These are phyloP conservation scores for Ianthella basta DNA, from an alignment of 37 sponge, comb jelly and placozoan species.

Conservation along the genomic window DNA sequence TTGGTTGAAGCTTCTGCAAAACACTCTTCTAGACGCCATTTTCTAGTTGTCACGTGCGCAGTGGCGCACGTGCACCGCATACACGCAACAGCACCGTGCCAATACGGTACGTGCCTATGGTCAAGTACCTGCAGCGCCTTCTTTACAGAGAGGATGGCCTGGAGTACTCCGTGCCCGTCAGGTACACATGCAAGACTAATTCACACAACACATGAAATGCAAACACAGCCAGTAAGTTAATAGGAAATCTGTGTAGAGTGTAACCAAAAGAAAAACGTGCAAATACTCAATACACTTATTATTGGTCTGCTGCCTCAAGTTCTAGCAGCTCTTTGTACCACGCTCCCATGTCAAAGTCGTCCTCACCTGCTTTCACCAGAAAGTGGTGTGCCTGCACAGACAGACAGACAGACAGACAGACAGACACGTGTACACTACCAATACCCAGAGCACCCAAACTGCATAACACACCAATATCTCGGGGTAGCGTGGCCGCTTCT, in stretches of 20 bases:
- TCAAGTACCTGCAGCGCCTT: no score
- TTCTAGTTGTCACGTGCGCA: neutral
- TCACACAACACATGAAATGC: no score
- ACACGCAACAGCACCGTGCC: neutral
- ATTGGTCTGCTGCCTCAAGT: no score
- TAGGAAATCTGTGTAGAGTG: no score
- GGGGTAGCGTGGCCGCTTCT: slow-evolving; percentile 48
- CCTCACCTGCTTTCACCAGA: slow-evolving; percentile 35
- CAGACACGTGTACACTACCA: no score
- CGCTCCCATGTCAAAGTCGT: slow-evolving; percentile 39
- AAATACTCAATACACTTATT: no score
- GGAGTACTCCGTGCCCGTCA: no score
- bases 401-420: neutral
- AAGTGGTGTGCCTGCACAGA: slow-evolving; percentile 36
- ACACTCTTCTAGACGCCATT: neutral
- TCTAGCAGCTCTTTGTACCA: slow-evolving; percentile 52
- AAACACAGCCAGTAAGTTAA: no score
- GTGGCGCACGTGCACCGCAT: neutral
- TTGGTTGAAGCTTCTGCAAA: neutral
- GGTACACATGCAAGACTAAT: no score
- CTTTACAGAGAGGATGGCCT: no score
- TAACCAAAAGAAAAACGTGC: no score
- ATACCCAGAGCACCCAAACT: neutral
- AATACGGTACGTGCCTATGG: neutral
- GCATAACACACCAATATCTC: slow-evolving; percentile 26